These are phyloP conservation scores for Atherix ibis DNA, from an alignment of 2,888 invertebrate species.

Conservation along the genomic window DNA sequence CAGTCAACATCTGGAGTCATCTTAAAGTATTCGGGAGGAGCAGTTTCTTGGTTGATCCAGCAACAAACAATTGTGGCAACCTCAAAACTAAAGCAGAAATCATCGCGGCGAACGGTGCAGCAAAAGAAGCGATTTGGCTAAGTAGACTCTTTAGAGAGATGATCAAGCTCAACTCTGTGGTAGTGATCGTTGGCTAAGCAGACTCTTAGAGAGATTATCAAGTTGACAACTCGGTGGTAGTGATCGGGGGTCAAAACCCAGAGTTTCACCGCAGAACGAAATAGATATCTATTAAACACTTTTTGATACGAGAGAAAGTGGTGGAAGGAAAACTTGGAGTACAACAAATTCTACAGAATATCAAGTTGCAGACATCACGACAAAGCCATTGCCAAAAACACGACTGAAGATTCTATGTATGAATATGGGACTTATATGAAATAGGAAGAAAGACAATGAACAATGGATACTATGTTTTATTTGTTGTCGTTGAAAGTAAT, in stretches of 20 bases:
- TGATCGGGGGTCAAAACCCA: constrained; percentile 18
- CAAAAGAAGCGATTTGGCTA: constrained; percentile 20
- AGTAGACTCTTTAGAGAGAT: constrained; percentile 16
- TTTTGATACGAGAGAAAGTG: constrained; percentile 17
- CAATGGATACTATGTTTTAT: too few relatives aligned
- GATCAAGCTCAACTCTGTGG: constrained; percentile 16
- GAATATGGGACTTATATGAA: constrained; percentile 1
- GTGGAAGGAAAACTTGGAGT: not conserved
- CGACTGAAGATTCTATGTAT: constrained; percentile 1
- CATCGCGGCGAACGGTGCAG: constrained; percentile 18
- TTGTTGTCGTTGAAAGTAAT: too few relatives aligned
- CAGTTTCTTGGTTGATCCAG: constrained; percentile 14
- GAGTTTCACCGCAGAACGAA: constrained; percentile 19
- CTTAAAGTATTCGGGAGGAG: constrained; percentile 12
- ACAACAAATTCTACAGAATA: constrained; percentile 8
- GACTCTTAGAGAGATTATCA: too few relatives aligned
- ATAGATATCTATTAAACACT: constrained; percentile 18
- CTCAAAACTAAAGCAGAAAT: constrained; percentile 16
- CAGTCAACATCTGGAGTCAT: constrained; percentile 19
- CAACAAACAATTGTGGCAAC: constrained; percentile 16
- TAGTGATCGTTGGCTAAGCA: constrained; percentile 12
- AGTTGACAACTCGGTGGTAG: constrained; percentile 16
- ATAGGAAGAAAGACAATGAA: too few relatives aligned
- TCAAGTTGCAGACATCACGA: constrained; percentile 18
- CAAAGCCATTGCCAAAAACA: constrained; percentile 14